Conservation (phyloP, 2,797 vertebrate species). For the Sebastes melanostomus region DNA sequence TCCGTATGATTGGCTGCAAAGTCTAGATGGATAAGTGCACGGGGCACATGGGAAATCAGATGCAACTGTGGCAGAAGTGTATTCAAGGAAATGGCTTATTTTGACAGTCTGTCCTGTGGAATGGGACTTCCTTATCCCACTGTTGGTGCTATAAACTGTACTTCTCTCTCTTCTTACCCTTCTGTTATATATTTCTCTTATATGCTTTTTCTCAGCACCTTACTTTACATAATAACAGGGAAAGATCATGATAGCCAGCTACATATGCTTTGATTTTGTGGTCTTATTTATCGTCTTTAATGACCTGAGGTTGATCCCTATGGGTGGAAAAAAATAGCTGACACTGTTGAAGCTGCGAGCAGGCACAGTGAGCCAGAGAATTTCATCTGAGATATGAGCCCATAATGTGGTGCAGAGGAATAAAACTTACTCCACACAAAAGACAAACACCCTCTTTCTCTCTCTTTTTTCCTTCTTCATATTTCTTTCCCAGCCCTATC, state of each 20-base stretch:
- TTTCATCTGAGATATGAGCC: conserved; percentile 1
- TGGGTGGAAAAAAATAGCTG: neutral
- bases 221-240: neutral
- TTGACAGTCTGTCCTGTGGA: conserved; percentile 42
- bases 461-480: neutral
- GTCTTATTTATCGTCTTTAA: conserved; percentile 16
- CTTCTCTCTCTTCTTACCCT: neutral
- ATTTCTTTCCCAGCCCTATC: neutral
- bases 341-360: neutral
- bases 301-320: neutral
- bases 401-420: neutral
- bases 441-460: neutral
- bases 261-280: neutral
- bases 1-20: conserved; percentile 30
- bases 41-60: conserved; percentile 67
- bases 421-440: neutral
- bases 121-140: conserved; percentile 8
- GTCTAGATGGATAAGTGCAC: conserved; percentile 23
- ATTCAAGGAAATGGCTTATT: conserved; percentile 44
- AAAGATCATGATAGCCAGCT: neutral
- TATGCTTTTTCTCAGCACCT: neutral
- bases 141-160: neutral
- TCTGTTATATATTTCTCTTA: neutral
- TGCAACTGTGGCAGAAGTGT: conserved; percentile 22
- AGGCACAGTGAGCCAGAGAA: neutral